Evolutionary conservation across 2,113 vertebrate species (phyloP), one percentile per base, ranked within the genome.

Genomic region (Bufo bufo): DNA sequence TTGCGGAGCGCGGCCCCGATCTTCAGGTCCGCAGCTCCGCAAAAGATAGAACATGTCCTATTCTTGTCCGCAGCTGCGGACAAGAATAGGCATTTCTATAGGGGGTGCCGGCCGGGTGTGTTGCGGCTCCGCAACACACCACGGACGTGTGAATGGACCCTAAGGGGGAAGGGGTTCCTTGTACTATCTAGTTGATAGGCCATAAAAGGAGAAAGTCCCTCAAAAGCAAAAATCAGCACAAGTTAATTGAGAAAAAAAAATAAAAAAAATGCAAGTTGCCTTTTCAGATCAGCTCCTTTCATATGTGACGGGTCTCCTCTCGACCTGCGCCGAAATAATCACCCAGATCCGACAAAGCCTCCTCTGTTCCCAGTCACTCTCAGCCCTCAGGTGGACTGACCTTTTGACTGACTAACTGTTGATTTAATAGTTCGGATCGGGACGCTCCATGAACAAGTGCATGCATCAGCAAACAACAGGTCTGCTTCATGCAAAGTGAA

Each of bases 321-420:
- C 12, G 61, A 65, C 20, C 16, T 52, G 45, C 4, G 19, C 63
- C 50, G 49, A 69, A 6, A 14, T 65, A 65, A 66, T 69, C 47
- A 47, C 58, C 10, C 65, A 20, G n/a, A 84, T n/a, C 52, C 50
- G 69, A 66, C 61, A 84, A 84, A 54, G 63, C 47, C 49, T 7
- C 13, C 63, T 54, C 63, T 71, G 63, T 69, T 66, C 65, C 54
- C 65, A 0, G 82, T n/a, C n/a, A 33, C n/a, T 33, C 49, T 19
- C 82, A 43, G 82, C 82, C 63, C 82, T 49, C 63, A 69, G 82
- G 82, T 45, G 43, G 63, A 3, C 19, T 52, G 82, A 84, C 82
- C 82, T 84, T 54, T 71, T 66, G 63, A 69, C 82, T 84, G 7
- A 20, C 8, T 66, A n/a, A 23, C 81, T 66, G 81, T 66, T 63